Evolutionary conservation across 1,140 invertebrate species (phyloP).

Genomic region (Drosophila pandora): DNA sequence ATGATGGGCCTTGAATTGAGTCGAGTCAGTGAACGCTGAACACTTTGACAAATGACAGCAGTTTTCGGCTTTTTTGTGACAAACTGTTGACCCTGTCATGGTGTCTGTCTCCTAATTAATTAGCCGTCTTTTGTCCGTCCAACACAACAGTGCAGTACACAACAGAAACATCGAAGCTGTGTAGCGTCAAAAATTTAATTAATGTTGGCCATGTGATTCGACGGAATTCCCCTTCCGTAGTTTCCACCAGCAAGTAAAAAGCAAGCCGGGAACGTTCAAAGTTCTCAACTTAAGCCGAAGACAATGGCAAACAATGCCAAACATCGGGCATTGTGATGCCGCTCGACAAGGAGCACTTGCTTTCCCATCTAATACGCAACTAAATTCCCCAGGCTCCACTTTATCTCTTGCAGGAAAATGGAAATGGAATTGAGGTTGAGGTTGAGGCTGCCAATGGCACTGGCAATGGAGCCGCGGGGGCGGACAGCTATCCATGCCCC

Average conservation of each 20-base stretch:
- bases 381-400: conserved; percentile 56
- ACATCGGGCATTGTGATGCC: conserved; percentile 13
- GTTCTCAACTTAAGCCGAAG: conserved; percentile 4
- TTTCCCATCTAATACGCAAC: conserved; percentile 31
- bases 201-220: conserved; percentile 55
- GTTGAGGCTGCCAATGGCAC: conserved; percentile 19
- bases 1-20: conserved; percentile 35
- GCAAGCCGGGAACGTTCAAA: conserved; percentile 1
- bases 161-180: conserved; percentile 35
- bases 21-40: conserved; percentile 2
- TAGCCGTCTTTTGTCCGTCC: conserved; percentile 53
- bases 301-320: conserved; percentile 42
- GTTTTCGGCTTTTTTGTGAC: conserved; percentile 31
- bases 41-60: conserved; percentile 64
- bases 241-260: background rate
- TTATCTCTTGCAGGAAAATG: conserved; percentile 27
- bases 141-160: background rate
- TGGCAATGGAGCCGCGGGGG: conserved; percentile 10
- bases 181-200: conserved; percentile 67
- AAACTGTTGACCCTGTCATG: conserved; percentile 65
- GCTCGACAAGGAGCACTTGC: conserved; percentile 38
- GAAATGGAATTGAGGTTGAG: conserved; percentile 1
- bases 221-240: conserved; percentile 13
- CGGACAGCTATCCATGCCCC: conserved; percentile 21
- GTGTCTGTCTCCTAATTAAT: conserved; percentile 68